Evolutionary conservation across 2,113 vertebrate species (phyloP).

Genomic region (Pithys albifrons): DNA sequence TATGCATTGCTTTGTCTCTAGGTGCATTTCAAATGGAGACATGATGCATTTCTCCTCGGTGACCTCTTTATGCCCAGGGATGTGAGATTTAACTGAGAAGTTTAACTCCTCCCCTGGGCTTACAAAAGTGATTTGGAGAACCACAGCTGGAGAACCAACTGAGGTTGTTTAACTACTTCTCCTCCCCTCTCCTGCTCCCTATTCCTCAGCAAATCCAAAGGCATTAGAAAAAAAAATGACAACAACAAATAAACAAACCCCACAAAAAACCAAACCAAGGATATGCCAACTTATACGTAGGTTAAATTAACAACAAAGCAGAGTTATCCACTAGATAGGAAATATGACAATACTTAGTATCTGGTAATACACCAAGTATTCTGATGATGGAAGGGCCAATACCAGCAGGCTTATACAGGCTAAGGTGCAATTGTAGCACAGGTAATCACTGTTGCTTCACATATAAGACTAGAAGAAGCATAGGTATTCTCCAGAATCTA

Average conservation of each 20-base stretch:
- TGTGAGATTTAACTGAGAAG: background rate
- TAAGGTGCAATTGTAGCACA: rapidly evolving
- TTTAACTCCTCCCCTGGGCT: background rate
- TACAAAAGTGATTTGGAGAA: background rate
- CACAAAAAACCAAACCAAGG: too few species aligned
- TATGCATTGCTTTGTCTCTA: background rate
- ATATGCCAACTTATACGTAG: background rate
- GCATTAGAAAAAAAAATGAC: background rate
- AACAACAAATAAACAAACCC: too few species aligned
- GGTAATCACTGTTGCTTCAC: background rate
- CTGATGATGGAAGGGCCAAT: background rate
- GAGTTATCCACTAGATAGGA: background rate
- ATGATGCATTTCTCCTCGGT: background rate
- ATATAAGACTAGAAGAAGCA: background rate
- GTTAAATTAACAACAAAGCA: background rate
- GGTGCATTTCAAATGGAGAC: background rate
- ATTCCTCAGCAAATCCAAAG: background rate
- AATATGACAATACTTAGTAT: background rate
- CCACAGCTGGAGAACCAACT: background rate
- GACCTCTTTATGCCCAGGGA: background rate
- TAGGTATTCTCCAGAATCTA: background rate
- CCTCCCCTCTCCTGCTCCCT: too few species aligned
- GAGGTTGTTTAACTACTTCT: background rate
- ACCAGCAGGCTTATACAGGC: background rate
- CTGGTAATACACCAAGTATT: background rate